phyloP scores from a whole-genome alignment of 2,888 invertebrate species.

The Hedya salicella region DNA sequence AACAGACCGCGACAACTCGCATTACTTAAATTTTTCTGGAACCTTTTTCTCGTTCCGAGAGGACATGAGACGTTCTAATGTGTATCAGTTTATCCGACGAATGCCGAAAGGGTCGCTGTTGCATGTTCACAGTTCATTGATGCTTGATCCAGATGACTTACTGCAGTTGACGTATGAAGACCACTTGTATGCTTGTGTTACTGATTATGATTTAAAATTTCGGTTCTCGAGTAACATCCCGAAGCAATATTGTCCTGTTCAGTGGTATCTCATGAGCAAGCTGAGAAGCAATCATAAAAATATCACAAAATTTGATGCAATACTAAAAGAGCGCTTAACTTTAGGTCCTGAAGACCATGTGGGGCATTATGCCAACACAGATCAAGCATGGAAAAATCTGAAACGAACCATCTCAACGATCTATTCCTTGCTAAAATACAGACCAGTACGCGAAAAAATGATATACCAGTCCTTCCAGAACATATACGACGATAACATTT shows the following conservation, averaged over 20 bases:
- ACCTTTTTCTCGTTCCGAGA: too few species aligned
- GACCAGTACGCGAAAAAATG: conserved; percentile 86
- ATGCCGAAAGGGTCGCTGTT: conserved; percentile 92
- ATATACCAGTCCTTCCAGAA: conserved; percentile 86
- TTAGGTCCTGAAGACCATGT: conserved; percentile 75
- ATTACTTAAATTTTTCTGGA: too few species aligned
- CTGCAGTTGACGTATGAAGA: conserved; percentile 87
- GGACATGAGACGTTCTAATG: conserved; percentile 85
- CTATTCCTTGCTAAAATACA: conserved; percentile 84
- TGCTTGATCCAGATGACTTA: conserved; percentile 86
- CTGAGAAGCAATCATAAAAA: conserved; percentile 74
- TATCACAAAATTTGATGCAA: conserved; percentile 76
- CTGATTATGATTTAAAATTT: conserved; percentile 61
- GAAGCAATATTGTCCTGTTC: conserved; percentile 60
- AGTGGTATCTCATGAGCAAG: conserved; percentile 81
- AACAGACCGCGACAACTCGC: conserved; percentile 73
- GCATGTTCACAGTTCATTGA: conserved; percentile 88
- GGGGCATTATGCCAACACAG: conserved; percentile 72
- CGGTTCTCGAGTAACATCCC: conserved; percentile 66
- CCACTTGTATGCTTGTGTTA: conserved; percentile 84
- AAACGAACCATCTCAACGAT: conserved; percentile 82
- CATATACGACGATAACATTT: conserved; percentile 88
- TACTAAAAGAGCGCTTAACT: conserved; percentile 82
- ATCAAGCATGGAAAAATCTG: conserved; percentile 86
- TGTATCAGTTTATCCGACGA: conserved; percentile 86